Evolutionary conservation across 2,113 vertebrate genomes (phyloP).

Genomic region (Tylochromis polylepis): DNA sequence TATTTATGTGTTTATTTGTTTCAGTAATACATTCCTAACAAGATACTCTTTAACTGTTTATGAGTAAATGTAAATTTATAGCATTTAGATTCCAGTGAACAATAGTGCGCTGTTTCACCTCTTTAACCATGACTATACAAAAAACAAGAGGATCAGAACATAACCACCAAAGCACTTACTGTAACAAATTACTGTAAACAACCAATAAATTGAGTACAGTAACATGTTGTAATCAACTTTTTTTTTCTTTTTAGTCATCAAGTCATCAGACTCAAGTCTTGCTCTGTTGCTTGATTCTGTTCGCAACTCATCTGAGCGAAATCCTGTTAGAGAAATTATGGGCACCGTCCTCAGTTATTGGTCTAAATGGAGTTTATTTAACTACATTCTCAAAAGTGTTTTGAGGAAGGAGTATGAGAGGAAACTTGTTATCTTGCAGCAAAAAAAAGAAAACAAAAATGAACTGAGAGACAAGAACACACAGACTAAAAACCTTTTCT

Average conservation of each 20-base stretch:
- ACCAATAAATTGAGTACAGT: neutral
- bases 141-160: neutral
- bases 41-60: neutral
- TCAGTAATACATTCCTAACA: neutral
- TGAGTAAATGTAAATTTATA: neutral
- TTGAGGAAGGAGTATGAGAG: neutral
- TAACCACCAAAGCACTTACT: neutral
- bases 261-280: neutral
- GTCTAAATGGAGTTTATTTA: neutral
- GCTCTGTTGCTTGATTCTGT: neutral
- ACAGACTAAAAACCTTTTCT: neutral
- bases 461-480: neutral
- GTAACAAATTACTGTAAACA: neutral
- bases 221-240: rapidly evolving
- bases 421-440: neutral
- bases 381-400: neutral
- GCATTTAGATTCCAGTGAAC: neutral
- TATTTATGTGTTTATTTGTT: neutral
- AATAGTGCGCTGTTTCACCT: neutral
- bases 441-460: neutral
- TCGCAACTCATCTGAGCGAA: neutral
- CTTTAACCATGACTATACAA: neutral
- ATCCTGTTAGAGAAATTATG: neutral
- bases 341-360: neutral
- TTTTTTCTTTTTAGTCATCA: neutral